A percentile compares a stretch with the other conserved stretches of the same genome.
phyloP scores from a whole-genome alignment of 2,797 vertebrate species.

The Chelmon rostratus region DNA sequence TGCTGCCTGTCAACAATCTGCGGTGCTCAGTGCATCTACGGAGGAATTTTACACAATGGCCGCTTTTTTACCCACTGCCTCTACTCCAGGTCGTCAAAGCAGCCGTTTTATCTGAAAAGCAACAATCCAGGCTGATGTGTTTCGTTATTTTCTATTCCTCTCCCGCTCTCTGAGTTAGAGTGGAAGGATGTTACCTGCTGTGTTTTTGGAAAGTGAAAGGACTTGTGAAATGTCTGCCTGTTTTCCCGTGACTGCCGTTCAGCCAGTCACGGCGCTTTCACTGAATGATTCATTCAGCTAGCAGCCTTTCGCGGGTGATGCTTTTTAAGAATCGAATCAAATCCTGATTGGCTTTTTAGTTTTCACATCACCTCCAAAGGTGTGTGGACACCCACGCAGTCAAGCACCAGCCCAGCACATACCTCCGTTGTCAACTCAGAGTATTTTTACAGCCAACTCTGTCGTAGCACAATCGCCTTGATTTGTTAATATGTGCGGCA shows the following conservation, averaged over 20 bases:
- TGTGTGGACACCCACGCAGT: neutral
- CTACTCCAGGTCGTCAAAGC: neutral
- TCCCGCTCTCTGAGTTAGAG: slow-evolving; percentile 26
- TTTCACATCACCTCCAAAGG: neutral
- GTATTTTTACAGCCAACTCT: too few species aligned
- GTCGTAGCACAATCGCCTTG: too few species aligned
- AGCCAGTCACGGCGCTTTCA: too few species aligned
- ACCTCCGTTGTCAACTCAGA: neutral
- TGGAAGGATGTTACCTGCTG: neutral
- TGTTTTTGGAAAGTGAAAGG: neutral
- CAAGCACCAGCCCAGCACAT: neutral
- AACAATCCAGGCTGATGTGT: slow-evolving; percentile 10
- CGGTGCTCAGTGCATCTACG: neutral
- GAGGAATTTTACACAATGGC: slow-evolving; percentile 2
- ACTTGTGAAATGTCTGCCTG: slow-evolving; percentile 19
- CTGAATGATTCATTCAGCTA: slow-evolving; percentile 18
- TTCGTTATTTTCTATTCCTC: slow-evolving; percentile 8
- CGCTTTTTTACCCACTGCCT: neutral
- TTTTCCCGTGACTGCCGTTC: slow-evolving; percentile 22
- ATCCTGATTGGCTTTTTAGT: neutral
- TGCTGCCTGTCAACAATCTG: slow-evolving; percentile 33
- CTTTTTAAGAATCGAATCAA: too few species aligned
- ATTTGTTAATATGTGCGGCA: too few species aligned
- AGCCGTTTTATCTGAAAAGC: neutral
- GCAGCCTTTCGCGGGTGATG: slow-evolving; percentile 1